phyloP scores from a whole-genome alignment of 2,888 invertebrate genomes.

The Perizoma flavofasciatum region DNA sequence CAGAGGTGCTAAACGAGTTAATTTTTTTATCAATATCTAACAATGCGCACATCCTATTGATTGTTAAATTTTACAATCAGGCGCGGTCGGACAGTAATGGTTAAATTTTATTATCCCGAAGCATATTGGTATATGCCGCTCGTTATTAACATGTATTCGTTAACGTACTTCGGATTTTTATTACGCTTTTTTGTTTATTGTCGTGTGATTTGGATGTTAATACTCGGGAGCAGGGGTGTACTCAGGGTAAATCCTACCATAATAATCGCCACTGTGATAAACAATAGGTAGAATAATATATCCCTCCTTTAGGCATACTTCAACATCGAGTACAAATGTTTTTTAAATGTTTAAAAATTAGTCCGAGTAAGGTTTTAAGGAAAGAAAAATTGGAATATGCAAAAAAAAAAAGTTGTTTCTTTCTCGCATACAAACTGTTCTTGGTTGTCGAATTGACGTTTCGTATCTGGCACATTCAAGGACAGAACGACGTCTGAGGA shows the following conservation, averaged over 20 bases:
- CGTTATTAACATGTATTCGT: conserved; percentile 43
- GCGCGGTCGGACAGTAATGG: conserved; percentile 29
- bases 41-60: conserved; percentile 17
- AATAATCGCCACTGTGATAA: no score
- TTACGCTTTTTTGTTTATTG: conserved; percentile 43
- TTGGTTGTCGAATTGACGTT: no score
- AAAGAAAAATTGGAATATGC: no score
- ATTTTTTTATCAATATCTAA: conserved; percentile 15
- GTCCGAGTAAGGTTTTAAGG: no score
- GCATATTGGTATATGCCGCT: conserved; percentile 34
- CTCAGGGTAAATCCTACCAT: background rate
- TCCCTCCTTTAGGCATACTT: no score
- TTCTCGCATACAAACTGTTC: no score
- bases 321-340: no score
- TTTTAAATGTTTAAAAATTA: no score
- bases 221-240: conserved; percentile 30
- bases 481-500: no score
- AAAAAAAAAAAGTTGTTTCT: no score
- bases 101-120: conserved; percentile 43
- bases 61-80: conserved; percentile 59
- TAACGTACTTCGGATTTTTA: conserved; percentile 49
- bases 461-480: no score
- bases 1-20: conserved; percentile 20
- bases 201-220: conserved; percentile 39
- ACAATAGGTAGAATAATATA: no score